Base-by-base conservation (phyloP, 2,797 vertebrate genomes). In the Natrix natrix region DNA sequence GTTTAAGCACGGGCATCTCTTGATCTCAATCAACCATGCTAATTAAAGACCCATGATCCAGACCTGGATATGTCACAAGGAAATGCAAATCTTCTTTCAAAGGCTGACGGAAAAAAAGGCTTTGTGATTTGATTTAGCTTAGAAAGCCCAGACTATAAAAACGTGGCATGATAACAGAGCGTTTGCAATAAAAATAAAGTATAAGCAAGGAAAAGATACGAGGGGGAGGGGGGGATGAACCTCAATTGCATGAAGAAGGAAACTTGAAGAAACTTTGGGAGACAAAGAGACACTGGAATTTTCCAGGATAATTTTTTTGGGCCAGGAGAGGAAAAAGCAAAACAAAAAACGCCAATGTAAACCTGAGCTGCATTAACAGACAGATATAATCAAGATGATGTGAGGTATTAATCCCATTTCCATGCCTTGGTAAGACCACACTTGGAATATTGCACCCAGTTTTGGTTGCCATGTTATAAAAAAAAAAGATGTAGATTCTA, bases 211-310 rank as follows among this genome's bases (percentile, higher is more conserved):
- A 48, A 83, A 43, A 78, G 37, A 43, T 78, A 17, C 6, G 48
- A 52, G 48, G 48, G n/a, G 2, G 14, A 0, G 0, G 10, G 61
- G 66, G 14, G n/a, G 2, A 10, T 5, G 1, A 17, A 32, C 14
- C 4, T 22, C 74, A 10, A 22, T 24, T 48, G 37, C 37, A 24
- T 20, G 0, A 78, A 22, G 69, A 78, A 43, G 74, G 8, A 78
- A 78, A 37, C 0, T 22, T 22, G 74, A 43, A 78, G 8, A 43
- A 48, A 24, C 20, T 48, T 48, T 43, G 37, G 20, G 20, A 48
- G 20, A 24, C 3, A 17, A 37, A 78, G 17, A 20, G 32, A 78
- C 20, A 11, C 1, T 43, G 74, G 20, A 43, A 83, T 83, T 78
- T 74, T 78, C 69, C 32, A 43, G 69, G 32, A 43, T 32, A 78